Evolutionary conservation across 2,888 invertebrate genomes (phyloP), one percentile per base, ranked within the genome.

Genomic region (Eupithecia exiguata): DNA sequence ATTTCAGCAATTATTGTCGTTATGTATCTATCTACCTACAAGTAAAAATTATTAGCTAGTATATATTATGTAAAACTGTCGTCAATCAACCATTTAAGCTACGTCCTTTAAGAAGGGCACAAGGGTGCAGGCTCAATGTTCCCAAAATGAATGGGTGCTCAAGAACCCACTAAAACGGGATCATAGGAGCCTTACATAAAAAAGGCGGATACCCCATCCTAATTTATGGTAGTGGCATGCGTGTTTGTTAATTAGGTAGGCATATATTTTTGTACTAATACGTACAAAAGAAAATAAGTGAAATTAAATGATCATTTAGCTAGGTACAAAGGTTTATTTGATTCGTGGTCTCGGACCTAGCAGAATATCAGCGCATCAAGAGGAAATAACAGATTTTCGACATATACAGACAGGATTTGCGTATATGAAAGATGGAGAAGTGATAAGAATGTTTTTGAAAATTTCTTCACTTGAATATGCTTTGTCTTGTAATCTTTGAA

Each of bases 171-270:
- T 30, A 53, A 74, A 70, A 43, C 35, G 58, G 53, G 53, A 35
- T 36, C 69, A 69, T 58, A 43, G 12, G 36, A 36, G 53, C 46
- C 69, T 69, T 67, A 75, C 75, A 75, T 61, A 63, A 72, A 68
- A 75, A 72, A 72, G 75, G 75, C 72, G 75, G 75, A 36, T 70
- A 75, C 72, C 12, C 35, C 63, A 25, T 46, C 69, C 68, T 72
- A 75, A 75, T 72, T 72, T 75, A 75, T 72, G 40, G 69, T 53
- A 70, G 62, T 68, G 25, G 14, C 67, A 72, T 70, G 25, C 62
- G 43, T 72, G 61, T 61, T 49, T 49, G 53, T 43, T 70, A 68
- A 75, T 75, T 61, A 62, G 30, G 18, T 53, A 14, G 40, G 16
- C 36, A 65, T 65, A 7, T 65, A 21, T 25, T 35, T 62, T 21